Base-by-base conservation (phyloP, 2,797 vertebrate species). In the Eurystomus glaucurus region DNA sequence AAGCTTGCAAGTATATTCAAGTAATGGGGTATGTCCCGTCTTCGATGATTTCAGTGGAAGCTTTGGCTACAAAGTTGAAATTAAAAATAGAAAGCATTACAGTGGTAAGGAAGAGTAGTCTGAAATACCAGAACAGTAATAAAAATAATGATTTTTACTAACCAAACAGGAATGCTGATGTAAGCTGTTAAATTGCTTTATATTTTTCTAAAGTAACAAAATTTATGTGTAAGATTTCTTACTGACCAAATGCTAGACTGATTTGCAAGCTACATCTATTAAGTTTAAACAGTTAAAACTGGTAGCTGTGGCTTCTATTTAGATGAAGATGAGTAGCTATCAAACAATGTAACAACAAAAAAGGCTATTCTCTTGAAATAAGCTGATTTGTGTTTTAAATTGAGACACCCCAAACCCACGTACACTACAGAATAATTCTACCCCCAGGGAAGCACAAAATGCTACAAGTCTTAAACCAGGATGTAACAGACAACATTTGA, bases 1-100 rank as follows among this genome's bases (percentile, higher is more conserved):
- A 97, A 96, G 78, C 78, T 92, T 97, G 79, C 86, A 80, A 95
- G 96, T 92, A 94, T 87, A 88, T 88, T 96, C 94, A 93, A 97
- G 88, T 82, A 85, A 93, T 79, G 90, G 78, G 86, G 45, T 88
- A 85, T 76, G 75, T 95, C 95, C 88, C 88, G 39, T 79, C 88
- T 88, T 95, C 14, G 6, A 31, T 75, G 80, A 89, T 48, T 94
- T 90, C 70, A 80, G 77, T 92, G 91, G 95, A 91, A 81, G 81
- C 64, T 84, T 83, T 22, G 23, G 78, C 41, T 83, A 65, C 15
- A 10, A 79, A 97, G 72, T 72, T 88, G 48, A 96, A 93, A 96
- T 90, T 85, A 93, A 64, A 88, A 72, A 91, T 6, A n/a, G 78
- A 94, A 46, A 41, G 43, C 31, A 82, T 78, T 57, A 60, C 9